These are phyloP conservation scores for Nebria salina DNA, from an alignment of 2,888 invertebrate species.

Conservation along the genomic window DNA sequence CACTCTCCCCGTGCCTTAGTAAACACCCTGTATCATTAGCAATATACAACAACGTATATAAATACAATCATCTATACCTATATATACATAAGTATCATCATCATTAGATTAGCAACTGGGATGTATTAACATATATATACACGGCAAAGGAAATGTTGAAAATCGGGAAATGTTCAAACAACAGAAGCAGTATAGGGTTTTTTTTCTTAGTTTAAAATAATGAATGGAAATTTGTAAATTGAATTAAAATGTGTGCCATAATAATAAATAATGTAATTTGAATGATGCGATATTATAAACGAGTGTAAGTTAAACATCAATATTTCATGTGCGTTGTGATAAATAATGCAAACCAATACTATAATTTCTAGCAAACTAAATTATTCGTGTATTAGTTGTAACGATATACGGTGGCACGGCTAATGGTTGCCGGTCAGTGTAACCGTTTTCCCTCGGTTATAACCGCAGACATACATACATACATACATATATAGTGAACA, in stretches of 20 bases:
- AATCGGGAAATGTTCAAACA: neutral
- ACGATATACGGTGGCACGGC: neutral
- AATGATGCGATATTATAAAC: neutral
- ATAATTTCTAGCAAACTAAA: neutral
- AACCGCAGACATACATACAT: neutral
- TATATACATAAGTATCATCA: neutral
- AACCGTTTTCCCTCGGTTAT: neutral
- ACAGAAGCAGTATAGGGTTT: too few relatives aligned
- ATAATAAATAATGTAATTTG: neutral
- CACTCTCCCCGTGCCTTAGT: neutral
- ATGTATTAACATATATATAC: neutral
- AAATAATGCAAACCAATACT: neutral
- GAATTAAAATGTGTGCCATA: too few relatives aligned
- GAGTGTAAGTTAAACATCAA: neutral
- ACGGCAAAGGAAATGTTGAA: neutral
- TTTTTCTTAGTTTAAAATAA: too few relatives aligned
- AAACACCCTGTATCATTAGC: neutral
- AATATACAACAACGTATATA: neutral
- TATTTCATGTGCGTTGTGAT: neutral
- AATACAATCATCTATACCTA: neutral
- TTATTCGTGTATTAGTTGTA: neutral
- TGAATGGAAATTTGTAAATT: too few relatives aligned
- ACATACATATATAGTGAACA: neutral
- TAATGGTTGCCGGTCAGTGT: neutral
- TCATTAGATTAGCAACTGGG: neutral